Conservation (phyloP, 2,113 vertebrate species). For the Zonotrichia leucophrys region DNA sequence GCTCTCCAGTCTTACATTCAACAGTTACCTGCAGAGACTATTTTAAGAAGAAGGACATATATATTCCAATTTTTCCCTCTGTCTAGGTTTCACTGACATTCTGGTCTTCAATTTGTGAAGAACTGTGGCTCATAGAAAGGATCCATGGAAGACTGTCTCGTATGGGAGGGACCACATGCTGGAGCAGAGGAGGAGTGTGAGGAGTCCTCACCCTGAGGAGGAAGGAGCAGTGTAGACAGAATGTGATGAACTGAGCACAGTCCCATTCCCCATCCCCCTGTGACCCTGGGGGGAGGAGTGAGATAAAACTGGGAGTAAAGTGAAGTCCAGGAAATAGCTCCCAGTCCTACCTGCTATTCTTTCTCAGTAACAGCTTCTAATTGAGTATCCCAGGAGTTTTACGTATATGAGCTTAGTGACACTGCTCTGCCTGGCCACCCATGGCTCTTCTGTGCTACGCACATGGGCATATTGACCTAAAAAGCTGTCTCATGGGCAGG, state of each 20-base stretch:
- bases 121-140: not conserved
- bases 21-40: not conserved
- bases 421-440: not conserved
- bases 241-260: not conserved
- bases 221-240: not conserved
- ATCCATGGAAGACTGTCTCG: not conserved
- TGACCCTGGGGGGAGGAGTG: not conserved
- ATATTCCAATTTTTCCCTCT: not conserved
- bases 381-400: not conserved
- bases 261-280: not conserved
- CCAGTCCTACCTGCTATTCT: not conserved
- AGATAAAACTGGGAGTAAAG: not conserved
- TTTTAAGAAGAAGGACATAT: not conserved
- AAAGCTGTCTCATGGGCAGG: not conserved
- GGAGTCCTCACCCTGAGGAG: not conserved
- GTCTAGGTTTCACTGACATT: not conserved
- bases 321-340: not conserved
- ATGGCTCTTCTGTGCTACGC: not conserved
- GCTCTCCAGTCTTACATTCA: not conserved
- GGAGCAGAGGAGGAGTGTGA: not conserved
- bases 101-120: not conserved
- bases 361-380: not conserved
- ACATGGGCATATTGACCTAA: not conserved
- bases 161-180: not conserved
- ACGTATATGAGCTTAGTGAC: not conserved